Conservation (phyloP, 2,888 invertebrate genomes). For the Sceliomorpha sp. region DNA sequence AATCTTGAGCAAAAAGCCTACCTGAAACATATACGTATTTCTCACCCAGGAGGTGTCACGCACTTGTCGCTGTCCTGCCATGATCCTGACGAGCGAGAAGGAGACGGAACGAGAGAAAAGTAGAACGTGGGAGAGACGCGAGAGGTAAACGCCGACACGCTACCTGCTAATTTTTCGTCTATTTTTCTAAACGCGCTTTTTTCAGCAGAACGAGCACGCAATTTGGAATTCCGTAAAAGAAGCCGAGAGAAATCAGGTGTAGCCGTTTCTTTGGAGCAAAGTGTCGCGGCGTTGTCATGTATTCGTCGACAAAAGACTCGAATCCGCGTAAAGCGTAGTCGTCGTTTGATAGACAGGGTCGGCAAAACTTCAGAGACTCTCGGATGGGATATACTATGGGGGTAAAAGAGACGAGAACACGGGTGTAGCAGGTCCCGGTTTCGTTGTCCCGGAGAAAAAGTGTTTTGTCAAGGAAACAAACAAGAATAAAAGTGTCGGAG, state of each 20-base stretch:
- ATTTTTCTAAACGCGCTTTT: constrained; percentile 19
- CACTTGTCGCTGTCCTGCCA: constrained; percentile 34
- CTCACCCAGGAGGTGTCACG: too few relatives aligned
- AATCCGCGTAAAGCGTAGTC: constrained; percentile 75
- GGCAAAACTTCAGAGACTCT: constrained; percentile 74
- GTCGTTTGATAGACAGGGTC: constrained; percentile 70
- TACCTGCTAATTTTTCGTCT: constrained; percentile 21
- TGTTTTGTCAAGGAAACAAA: constrained; percentile 56
- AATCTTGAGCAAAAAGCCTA: too few relatives aligned
- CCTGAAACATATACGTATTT: too few relatives aligned
- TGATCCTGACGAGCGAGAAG: constrained; percentile 5
- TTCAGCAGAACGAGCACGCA: constrained; percentile 33
- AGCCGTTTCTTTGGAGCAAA: constrained; percentile 64
- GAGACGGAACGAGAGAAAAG: constrained; percentile 11
- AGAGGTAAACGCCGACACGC: constrained; percentile 8
- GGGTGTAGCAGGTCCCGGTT: constrained; percentile 16
- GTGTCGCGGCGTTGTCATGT: constrained; percentile 63
- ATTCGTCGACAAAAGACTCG: constrained; percentile 71
- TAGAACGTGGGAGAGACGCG: constrained; percentile 20
- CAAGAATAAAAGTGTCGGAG: constrained; percentile 49
- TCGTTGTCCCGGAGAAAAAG: constrained; percentile 66
- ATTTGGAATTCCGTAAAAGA: constrained; percentile 58
- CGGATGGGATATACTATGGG: too few relatives aligned
- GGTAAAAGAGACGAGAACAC: too few relatives aligned
- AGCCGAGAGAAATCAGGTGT: constrained; percentile 66